phyloP scores from a whole-genome alignment of 2,888 invertebrate species.

The Ypsolopha scabrella region DNA sequence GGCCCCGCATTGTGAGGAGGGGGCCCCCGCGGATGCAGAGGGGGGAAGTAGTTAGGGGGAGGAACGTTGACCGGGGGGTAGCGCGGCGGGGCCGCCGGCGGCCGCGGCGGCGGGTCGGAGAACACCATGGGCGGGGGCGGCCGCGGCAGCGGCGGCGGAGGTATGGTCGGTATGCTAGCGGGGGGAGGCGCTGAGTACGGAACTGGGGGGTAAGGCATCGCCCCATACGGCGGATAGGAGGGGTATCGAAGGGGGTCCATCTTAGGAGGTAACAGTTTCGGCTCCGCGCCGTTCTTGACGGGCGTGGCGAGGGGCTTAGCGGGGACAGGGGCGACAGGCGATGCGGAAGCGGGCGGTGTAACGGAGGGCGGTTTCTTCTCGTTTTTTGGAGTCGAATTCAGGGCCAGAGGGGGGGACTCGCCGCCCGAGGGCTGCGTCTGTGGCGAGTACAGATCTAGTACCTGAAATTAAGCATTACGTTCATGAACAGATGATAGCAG shows the following conservation, averaged over 20 bases:
- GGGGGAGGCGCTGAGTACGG: conserved; percentile 48
- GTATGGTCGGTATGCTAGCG: conserved; percentile 17
- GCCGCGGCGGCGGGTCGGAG: conserved; percentile 50
- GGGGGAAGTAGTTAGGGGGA: conserved; percentile 48
- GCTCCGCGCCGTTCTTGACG: conserved; percentile 50
- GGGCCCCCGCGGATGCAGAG: conserved; percentile 27
- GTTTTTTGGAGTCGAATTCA: conserved; percentile 62
- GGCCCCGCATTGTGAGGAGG: conserved; percentile 31
- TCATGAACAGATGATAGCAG: no score
- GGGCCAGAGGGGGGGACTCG: conserved; percentile 76
- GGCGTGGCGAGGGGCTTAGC: conserved; percentile 37
- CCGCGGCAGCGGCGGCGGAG: conserved; percentile 24
- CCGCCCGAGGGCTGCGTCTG: conserved; percentile 72
- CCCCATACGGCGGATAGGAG: conserved; percentile 40
- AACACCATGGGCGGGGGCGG: conserved; percentile 46
- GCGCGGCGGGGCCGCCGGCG: conserved; percentile 51
- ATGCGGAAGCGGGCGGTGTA: conserved; percentile 63
- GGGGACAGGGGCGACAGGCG: conserved; percentile 44
- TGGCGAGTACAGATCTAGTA: conserved; percentile 90
- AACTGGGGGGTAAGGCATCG: conserved; percentile 54
- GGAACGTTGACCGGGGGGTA: conserved; percentile 48
- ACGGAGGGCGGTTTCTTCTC: conserved; percentile 62
- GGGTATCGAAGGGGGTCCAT: conserved; percentile 33
- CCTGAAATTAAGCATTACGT: conserved; percentile 36
- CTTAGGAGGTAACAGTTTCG: conserved; percentile 40